phyloP scores from a whole-genome alignment of 2,113 vertebrate genomes.

The Paramormyrops kingsleyae region DNA sequence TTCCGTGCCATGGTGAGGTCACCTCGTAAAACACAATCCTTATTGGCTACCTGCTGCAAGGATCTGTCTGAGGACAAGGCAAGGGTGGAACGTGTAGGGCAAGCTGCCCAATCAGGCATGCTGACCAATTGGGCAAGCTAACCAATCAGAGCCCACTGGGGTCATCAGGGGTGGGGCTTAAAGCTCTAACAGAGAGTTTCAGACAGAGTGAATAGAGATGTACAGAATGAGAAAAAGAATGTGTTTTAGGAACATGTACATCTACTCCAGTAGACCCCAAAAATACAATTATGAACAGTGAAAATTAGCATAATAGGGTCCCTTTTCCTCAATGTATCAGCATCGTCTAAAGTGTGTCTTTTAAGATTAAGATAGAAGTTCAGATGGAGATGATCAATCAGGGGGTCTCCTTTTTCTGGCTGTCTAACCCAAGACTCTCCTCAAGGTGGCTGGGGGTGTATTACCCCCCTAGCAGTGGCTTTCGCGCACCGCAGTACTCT shows the following conservation, averaged over 20 bases:
- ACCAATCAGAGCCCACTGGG: not conserved
- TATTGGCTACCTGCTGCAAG: not conserved
- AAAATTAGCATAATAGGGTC: not conserved
- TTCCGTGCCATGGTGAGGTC: not conserved
- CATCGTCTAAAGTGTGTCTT: too few relatives aligned
- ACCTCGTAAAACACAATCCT: not conserved
- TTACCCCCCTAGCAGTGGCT: not conserved
- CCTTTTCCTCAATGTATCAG: not conserved
- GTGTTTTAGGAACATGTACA: not conserved
- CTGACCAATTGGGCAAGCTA: not conserved
- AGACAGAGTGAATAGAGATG: not conserved
- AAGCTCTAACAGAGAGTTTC: not conserved
- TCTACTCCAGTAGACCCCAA: not conserved
- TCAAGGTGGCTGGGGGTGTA: too few relatives aligned
- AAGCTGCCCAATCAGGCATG: too few relatives aligned
- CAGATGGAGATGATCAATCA: not conserved
- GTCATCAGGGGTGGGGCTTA: not conserved
- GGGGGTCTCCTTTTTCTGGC: not conserved
- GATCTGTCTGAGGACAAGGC: not conserved
- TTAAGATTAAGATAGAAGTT: not conserved
- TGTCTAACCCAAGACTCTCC: not conserved
- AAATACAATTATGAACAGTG: not conserved
- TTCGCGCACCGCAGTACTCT: not conserved
- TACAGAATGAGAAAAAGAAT: not conserved
- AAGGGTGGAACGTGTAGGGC: not conserved